A percentile compares a stretch with the other conserved stretches of the same genome.
Conservation (phyloP, 2,113 vertebrate genomes). For the Myxocyprinus asiaticus region DNA sequence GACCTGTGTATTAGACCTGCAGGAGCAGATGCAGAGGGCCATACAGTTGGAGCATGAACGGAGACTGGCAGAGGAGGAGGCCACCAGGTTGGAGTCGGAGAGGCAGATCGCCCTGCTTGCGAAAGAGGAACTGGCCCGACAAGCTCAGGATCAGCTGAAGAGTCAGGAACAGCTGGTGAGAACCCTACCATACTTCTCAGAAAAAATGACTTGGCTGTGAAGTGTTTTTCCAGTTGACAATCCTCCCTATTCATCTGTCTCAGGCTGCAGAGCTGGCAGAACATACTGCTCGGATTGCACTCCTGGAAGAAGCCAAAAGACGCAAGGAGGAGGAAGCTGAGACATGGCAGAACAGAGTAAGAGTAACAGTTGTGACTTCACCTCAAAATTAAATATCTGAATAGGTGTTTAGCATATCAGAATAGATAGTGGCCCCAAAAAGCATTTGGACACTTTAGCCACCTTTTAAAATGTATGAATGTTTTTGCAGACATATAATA, state of each 20-base stretch:
- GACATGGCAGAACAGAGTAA: conserved; percentile 89
- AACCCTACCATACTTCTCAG: background rate
- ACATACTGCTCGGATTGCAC: conserved; percentile 84
- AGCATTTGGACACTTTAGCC: too few relatives aligned
- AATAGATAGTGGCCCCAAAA: too few relatives aligned
- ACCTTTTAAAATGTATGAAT: too few relatives aligned
- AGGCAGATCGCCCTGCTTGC: conserved; percentile 86
- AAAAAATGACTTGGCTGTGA: background rate
- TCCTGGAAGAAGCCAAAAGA: conserved; percentile 86
- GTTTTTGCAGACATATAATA: too few relatives aligned
- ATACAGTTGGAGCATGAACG: conserved; percentile 86
- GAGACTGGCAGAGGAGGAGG: conserved; percentile 82
- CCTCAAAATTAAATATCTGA: too few relatives aligned
- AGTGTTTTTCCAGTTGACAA: background rate
- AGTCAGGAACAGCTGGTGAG: conserved; percentile 79
- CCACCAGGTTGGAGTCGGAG: conserved; percentile 85
- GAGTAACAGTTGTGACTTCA: conserved; percentile 36
- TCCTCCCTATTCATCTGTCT: background rate
- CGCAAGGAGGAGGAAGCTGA: conserved; percentile 88
- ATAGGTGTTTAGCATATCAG: too few relatives aligned
- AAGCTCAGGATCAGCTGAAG: conserved; percentile 85
- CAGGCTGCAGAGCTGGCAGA: conserved; percentile 89
- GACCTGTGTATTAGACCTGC: conserved; percentile 77
- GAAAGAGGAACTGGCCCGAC: conserved; percentile 89
- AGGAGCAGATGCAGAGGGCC: conserved; percentile 87